Conservation (phyloP, 2,797 vertebrate species). For the Melanotaenia pygmaea region DNA sequence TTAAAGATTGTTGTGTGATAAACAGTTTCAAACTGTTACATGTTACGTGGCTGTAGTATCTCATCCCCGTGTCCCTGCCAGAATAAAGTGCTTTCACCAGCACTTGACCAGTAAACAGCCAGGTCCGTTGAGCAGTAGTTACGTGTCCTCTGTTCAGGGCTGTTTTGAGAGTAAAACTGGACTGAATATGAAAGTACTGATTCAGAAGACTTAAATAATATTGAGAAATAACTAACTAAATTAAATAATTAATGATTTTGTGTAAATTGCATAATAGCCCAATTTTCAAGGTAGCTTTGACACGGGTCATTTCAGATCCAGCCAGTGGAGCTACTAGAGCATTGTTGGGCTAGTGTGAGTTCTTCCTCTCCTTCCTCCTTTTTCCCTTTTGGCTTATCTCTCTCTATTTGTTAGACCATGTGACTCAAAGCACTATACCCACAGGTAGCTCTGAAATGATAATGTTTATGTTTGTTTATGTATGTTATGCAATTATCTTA, state of each 20-base stretch:
- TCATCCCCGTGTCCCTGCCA: constrained; percentile 28
- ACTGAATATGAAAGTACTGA: background rate
- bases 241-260: too few species aligned
- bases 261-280: background rate
- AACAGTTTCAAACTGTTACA: constrained; percentile 30
- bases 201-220: background rate
- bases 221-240: background rate
- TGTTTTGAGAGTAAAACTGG: background rate
- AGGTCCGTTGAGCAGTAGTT: constrained; percentile 14
- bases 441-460: background rate
- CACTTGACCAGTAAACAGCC: constrained; percentile 14
- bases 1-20: constrained; percentile 31
- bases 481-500: background rate
- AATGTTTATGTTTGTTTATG: background rate
- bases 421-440: background rate
- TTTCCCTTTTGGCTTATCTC: background rate
- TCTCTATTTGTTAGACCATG: background rate
- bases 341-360: background rate
- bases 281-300: background rate
- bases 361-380: background rate
- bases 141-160: constrained; percentile 26
- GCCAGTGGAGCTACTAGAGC: background rate
- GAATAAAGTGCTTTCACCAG: constrained; percentile 18
- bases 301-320: background rate
- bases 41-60: constrained; percentile 28